Evolutionary conservation across 2,113 vertebrate species (phyloP).

Genomic region (Leptodactylus fuscus): DNA sequence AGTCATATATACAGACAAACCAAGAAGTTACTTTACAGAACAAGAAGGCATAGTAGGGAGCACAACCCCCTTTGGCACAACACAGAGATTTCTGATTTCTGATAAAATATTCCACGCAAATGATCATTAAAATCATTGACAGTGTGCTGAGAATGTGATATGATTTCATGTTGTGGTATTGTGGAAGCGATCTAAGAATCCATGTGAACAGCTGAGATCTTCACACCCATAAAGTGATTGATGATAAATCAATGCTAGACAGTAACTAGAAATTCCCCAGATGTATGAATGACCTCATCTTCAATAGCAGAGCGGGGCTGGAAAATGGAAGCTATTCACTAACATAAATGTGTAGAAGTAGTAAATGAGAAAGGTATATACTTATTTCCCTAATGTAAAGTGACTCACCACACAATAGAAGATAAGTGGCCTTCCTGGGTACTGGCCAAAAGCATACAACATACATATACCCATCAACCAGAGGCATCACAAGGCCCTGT

Average conservation of each 20-base stretch:
- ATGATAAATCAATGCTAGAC: not conserved
- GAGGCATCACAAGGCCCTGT: no score
- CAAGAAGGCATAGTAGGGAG: no score
- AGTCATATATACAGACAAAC: no score
- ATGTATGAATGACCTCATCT: not conserved
- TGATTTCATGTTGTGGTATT: not conserved
- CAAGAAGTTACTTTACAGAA: no score
- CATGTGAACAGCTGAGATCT: not conserved
- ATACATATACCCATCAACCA: no score
- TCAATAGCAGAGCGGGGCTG: not conserved
- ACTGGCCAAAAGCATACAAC: no score
- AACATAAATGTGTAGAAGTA: not conserved
- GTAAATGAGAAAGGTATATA: not conserved
- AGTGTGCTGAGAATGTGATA: not conserved
- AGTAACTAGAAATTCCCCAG: not conserved
- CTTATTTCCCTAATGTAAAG: no score
- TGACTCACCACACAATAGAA: no score
- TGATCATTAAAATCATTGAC: not conserved
- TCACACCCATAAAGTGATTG: not conserved
- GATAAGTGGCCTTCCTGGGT: no score
- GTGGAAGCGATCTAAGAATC: not conserved
- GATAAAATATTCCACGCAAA: not conserved
- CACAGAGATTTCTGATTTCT: not conserved
- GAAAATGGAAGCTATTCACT: not conserved
- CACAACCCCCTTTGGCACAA: not conserved